These are phyloP conservation scores for Nycteola revayana DNA, from an alignment of 2,888 invertebrate genomes.

Conservation along the genomic window DNA sequence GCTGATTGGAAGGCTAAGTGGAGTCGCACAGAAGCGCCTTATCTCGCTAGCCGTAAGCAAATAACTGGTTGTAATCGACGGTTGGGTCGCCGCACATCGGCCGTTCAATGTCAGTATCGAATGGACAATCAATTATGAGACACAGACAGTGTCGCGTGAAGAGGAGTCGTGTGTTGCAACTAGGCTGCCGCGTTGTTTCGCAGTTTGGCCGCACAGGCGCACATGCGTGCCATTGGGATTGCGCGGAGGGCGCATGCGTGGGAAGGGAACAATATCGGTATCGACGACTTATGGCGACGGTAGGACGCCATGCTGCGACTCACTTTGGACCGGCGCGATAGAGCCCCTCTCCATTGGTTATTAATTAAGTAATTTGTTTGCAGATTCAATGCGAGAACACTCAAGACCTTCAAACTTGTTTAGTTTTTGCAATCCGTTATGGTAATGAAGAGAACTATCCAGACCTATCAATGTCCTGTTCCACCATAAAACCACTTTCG, in stretches of 20 bases:
- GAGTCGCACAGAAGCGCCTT: conserved; percentile 48
- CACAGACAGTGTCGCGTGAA: conserved; percentile 64
- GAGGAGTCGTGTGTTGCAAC: conserved; percentile 66
- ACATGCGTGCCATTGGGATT: conserved; percentile 19
- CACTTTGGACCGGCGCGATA: conserved; percentile 36
- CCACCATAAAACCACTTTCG: not conserved
- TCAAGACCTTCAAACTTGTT: conserved; percentile 36
- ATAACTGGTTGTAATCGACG: conserved; percentile 68
- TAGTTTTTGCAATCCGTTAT: conserved; percentile 5
- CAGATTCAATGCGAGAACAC: conserved; percentile 33
- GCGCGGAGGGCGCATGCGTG: conserved; percentile 58
- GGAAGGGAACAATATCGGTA: conserved; percentile 36
- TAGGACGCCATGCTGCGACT: conserved; percentile 51
- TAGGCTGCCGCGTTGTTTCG: conserved; percentile 45
- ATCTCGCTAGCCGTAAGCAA: conserved; percentile 61
- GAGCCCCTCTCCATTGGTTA: conserved; percentile 35
- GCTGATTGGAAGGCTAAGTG: conserved; percentile 42
- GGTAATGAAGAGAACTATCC: not conserved
- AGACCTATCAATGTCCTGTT: not conserved
- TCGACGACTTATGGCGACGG: conserved; percentile 54
- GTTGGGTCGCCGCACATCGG: conserved; percentile 57
- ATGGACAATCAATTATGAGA: conserved; percentile 78
- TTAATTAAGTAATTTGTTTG: conserved; percentile 46
- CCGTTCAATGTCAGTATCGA: conserved; percentile 78
- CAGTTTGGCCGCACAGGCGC: conserved; percentile 59